phyloP scores from a whole-genome alignment of 1,140 invertebrate species.

The Cecropterus lyciades region DNA sequence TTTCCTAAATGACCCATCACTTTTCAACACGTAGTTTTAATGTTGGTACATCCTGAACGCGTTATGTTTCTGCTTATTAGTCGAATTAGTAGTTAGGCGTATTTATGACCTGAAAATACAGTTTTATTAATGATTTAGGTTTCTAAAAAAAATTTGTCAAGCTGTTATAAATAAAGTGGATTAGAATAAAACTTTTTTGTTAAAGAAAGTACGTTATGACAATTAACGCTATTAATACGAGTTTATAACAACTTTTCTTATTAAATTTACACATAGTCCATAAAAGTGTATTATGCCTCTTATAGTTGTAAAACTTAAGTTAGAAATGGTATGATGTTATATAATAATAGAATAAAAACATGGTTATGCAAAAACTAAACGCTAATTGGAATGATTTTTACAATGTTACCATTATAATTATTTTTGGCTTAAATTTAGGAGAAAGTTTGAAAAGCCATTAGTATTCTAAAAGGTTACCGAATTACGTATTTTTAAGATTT shows the following conservation, averaged over 20 bases:
- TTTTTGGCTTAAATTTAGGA: conserved; percentile 26
- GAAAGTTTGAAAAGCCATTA: too few relatives aligned
- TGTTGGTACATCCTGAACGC: conserved; percentile 20
- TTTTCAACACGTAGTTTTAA: conserved; percentile 12
- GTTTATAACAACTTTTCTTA: neutral
- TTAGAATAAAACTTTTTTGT: too few relatives aligned
- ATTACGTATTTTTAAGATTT: too few relatives aligned
- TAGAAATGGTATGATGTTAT: neutral
- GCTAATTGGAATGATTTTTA: conserved; percentile 46
- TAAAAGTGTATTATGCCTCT: neutral
- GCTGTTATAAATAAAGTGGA: too few relatives aligned
- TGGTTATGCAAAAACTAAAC: conserved; percentile 46
- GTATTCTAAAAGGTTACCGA: too few relatives aligned
- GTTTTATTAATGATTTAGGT: neutral
- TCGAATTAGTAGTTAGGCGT: neutral
- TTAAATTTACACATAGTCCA: neutral
- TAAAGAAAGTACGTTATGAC: neutral
- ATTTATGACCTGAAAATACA: neutral
- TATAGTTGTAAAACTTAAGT: neutral
- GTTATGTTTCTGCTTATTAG: conserved; percentile 10
- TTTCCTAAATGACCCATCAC: conserved; percentile 22
- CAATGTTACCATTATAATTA: conserved; percentile 43
- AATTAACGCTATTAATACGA: neutral
- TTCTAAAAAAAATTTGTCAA: neutral
- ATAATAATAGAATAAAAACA: conserved; percentile 17